Percentiles rank a stretch among this genome's conserved stretches.
Conservation (phyloP, 2,113 vertebrate genomes). For the Ramphastos sulfuratus region DNA sequence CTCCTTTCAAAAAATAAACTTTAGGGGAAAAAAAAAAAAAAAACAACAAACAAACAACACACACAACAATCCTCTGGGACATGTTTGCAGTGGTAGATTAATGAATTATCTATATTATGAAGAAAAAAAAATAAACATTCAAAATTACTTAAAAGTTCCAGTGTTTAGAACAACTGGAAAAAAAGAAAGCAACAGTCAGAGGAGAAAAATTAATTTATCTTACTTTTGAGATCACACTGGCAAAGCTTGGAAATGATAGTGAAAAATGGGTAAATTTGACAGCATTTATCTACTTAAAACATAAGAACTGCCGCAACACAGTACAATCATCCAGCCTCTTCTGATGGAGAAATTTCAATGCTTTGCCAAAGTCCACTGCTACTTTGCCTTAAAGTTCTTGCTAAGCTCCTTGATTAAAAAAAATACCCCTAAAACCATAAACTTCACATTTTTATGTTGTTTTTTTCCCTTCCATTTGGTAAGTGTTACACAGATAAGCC, state of each 20-base stretch:
- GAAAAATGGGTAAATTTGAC: background rate
- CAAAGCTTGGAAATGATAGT: background rate
- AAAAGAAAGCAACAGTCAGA: slow-evolving; percentile 3
- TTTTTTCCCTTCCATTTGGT: background rate
- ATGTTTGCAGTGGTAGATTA: slow-evolving; percentile 30
- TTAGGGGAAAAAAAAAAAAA: background rate
- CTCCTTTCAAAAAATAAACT: background rate
- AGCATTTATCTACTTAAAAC: slow-evolving; percentile 3
- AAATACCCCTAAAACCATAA: background rate
- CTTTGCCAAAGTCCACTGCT: background rate
- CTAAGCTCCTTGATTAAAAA: background rate
- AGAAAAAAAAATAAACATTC: slow-evolving; percentile 49
- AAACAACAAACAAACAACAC: background rate
- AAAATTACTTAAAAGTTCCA: slow-evolving; percentile 29
- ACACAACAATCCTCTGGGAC: background rate
- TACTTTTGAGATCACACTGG: background rate
- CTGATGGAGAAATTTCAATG: background rate
- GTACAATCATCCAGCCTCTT: background rate
- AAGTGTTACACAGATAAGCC: background rate
- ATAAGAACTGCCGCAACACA: background rate
- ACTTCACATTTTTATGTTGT: background rate
- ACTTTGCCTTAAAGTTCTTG: background rate
- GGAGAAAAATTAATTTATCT: slow-evolving; percentile 4
- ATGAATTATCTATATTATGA: slow-evolving; percentile 22
- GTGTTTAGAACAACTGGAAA: slow-evolving; percentile 2